phyloP scores from a whole-genome alignment of 2,113 vertebrate species.

The Synchiropus splendidus region DNA sequence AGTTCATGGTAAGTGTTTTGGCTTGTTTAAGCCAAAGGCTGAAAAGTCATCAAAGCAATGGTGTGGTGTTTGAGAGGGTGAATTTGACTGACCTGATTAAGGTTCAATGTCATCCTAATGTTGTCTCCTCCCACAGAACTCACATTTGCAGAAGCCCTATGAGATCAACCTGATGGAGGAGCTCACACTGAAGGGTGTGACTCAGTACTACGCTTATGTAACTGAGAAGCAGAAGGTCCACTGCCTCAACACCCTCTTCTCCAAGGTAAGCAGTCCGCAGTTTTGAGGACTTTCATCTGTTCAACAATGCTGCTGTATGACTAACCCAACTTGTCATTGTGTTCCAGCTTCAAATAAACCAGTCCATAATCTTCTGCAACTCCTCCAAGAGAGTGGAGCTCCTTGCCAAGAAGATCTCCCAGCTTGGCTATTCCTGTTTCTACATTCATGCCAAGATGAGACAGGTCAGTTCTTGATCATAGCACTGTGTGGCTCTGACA shows the following conservation, averaged over 20 bases:
- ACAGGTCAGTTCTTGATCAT: no score
- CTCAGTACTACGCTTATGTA: slow-evolving; percentile 98
- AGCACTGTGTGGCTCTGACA: no score
- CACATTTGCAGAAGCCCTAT: slow-evolving; percentile 95
- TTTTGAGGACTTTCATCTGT: neutral
- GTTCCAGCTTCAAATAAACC: slow-evolving; percentile 94
- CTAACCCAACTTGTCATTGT: neutral
- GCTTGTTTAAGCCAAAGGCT: no score
- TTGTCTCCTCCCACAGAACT: slow-evolving; percentile 62
- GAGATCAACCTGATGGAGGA: slow-evolving; percentile 99
- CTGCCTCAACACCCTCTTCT: slow-evolving; percentile 98
- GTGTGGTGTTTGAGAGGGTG: no score
- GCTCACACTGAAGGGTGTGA: slow-evolving; percentile 97
- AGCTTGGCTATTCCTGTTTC: slow-evolving; percentile 98
- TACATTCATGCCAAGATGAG: slow-evolving; percentile 99
- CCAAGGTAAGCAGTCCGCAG: slow-evolving; percentile 73
- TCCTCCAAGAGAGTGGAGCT: slow-evolving; percentile 98
- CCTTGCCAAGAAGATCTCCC: slow-evolving; percentile 98
- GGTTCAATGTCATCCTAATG: neutral
- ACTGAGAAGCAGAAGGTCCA: slow-evolving; percentile 98
- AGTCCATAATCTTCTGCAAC: slow-evolving; percentile 99
- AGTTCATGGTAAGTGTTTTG: slow-evolving; percentile 84
- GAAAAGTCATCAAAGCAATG: no score
- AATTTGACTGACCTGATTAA: no score
- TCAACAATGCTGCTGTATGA: neutral